Evolutionary conservation across 2,888 invertebrate genomes (phyloP).

Genomic region (Xanthorhoe spadicearia): DNA sequence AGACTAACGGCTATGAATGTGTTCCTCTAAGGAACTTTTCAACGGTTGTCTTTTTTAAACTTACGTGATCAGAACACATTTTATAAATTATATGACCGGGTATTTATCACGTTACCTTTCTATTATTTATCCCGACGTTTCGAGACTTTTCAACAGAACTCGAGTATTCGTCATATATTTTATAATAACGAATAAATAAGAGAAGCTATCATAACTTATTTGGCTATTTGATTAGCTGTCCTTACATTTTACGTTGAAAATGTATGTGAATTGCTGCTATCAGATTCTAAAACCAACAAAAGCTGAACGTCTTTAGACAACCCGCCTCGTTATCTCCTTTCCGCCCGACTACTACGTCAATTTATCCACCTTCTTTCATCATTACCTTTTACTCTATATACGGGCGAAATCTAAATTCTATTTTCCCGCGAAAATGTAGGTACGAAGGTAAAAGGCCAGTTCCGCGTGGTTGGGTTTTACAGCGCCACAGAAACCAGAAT

Average conservation of each 20-base stretch:
- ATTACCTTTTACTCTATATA: constrained; percentile 40
- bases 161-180: no score
- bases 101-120: no score
- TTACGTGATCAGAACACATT: no score
- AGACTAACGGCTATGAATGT: no score
- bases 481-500: constrained; percentile 42
- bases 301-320: constrained; percentile 10
- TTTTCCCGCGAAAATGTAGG: constrained; percentile 40
- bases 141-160: no score
- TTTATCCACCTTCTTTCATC: constrained; percentile 37
- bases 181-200: no score
- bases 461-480: constrained; percentile 45
- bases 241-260: background rate
- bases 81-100: no score
- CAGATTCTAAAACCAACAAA: constrained; percentile 7
- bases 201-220: background rate
- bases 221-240: background rate
- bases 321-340: constrained; percentile 16
- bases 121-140: no score
- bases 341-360: constrained; percentile 26
- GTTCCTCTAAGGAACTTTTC: no score
- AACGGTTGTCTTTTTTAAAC: no score
- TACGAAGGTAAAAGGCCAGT: constrained; percentile 41
- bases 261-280: background rate
- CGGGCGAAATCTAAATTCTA: constrained; percentile 43